A percentile compares a stretch with the other conserved stretches of the same genome.
phyloP scores from a whole-genome alignment of 2,888 invertebrate species.

The Acronicta alni region DNA sequence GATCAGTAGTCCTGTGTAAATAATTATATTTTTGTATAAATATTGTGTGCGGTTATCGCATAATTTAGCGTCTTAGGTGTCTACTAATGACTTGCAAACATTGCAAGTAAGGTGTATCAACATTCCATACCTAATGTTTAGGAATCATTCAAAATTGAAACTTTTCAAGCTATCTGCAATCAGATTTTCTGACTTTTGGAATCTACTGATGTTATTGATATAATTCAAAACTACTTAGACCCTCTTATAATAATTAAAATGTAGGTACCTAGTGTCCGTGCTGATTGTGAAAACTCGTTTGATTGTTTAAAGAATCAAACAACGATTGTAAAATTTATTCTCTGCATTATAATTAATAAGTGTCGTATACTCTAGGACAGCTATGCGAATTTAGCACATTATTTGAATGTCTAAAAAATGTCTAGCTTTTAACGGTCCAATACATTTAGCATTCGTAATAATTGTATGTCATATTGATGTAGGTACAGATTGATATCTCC shows the following conservation, averaged over 20 bases:
- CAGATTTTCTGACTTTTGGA: conserved; percentile 45
- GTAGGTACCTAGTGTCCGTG: conserved; percentile 27
- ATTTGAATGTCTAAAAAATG: conserved; percentile 47
- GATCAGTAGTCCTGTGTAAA: conserved; percentile 67
- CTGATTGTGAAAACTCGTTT: conserved; percentile 18
- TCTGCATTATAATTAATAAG: conserved; percentile 35
- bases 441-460: conserved; percentile 49
- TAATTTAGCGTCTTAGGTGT: conserved; percentile 67
- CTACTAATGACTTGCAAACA: conserved; percentile 40
- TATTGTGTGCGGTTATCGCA: conserved; percentile 79
- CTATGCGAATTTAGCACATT: conserved; percentile 45
- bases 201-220: conserved; percentile 35
- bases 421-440: conserved; percentile 71
- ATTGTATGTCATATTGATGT: conserved; percentile 57
- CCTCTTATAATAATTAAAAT: conserved; percentile 11
- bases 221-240: conserved; percentile 22
- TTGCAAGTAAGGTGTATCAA: conserved; percentile 56
- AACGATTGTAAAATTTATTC: conserved; percentile 49
- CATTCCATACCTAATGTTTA: conserved; percentile 61
- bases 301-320: conserved; percentile 25
- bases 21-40: conserved; percentile 87
- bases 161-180: conserved; percentile 19
- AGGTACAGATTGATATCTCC: conserved; percentile 46
- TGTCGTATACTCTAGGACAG: conserved; percentile 39
- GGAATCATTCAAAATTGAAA: conserved; percentile 31